A percentile compares a stretch with the other conserved stretches of the same genome.
Evolutionary conservation across 2,888 invertebrate species (phyloP).

Genomic region (Seira sanloemensis): DNA sequence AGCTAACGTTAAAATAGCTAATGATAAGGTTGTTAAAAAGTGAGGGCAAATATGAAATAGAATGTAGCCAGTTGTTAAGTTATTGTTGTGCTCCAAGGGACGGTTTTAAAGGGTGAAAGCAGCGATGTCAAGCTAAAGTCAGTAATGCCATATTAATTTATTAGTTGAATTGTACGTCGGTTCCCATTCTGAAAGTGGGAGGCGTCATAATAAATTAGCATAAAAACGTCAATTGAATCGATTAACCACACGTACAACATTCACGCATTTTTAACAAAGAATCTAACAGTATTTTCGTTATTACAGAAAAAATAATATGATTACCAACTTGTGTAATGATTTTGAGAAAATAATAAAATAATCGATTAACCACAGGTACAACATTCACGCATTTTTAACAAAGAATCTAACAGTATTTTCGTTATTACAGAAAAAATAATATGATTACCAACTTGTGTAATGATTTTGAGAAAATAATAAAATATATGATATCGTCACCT

Average conservation of each 20-base stretch:
- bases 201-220: too few species aligned
- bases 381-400: constrained; percentile 30
- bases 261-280: constrained; percentile 39
- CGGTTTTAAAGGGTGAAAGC: neutral
- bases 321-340: too few species aligned
- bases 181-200: too few species aligned
- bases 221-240: neutral
- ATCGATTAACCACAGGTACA: constrained; percentile 32
- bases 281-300: constrained; percentile 36
- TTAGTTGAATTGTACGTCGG: too few species aligned
- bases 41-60: neutral
- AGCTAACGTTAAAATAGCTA: too few species aligned
- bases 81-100: neutral
- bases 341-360: too few species aligned
- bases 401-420: constrained; percentile 31
- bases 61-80: neutral
- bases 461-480: too few species aligned
- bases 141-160: constrained; percentile 37
- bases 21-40: neutral
- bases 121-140: constrained; percentile 18
- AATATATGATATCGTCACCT: too few species aligned
- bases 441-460: too few species aligned
- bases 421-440: too few species aligned
- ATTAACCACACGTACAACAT: constrained; percentile 27
- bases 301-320: too few species aligned